Base-by-base conservation (phyloP, 1,140 invertebrate species). In the Zaprionus gabonicus region DNA sequence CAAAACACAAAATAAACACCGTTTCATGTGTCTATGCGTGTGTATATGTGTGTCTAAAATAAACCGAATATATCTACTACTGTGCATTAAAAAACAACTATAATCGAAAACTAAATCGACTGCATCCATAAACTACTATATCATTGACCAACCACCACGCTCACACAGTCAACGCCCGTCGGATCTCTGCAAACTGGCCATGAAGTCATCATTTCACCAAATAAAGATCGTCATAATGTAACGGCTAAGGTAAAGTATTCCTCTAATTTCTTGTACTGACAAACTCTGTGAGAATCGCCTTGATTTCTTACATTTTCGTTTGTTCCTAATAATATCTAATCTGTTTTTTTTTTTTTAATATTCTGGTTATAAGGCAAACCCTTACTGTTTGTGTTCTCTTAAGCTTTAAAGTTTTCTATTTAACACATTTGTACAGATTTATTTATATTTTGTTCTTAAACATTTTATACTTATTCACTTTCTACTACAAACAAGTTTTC, bases 111-210 rank as follows among this genome's bases (percentile, higher is more conserved):
- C 41, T 51, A 68, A 85, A 72, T 70, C 56, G 68, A 82, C 71
- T 84, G 83, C 83, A 87, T 87, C 76, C 59, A 69, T 75, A 68
- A 57, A 25, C 49, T 58, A 53, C 41, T 60, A 63, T 68, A 77
- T 81, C 71, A 83, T 88, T 77, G 76, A 78, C 53, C 57, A 71
- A 69, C 56, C 64, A 74, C 59, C 65, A 67, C 55, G 55, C 55
- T 57, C 41, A 46, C 66, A 80, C 76, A 98, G 97, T 98, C 97
- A 73, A 98, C 97, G 66, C 97, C 97, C 64, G 97, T 98, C 87
- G 97, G 97, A 90, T 98, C 97, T 55, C 94, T 98, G 83, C 97
- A 97, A 94, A 97, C 97, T 76, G 96, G 96, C 82, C 97, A 98
- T 91, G 97, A 98, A 94, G 95, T 97, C 65, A 95, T 98, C 68